A percentile compares a stretch with the other conserved stretches of the same genome.
Evolutionary conservation across 2,797 vertebrate genomes (phyloP).

Genomic region (Rallus crepitans): DNA sequence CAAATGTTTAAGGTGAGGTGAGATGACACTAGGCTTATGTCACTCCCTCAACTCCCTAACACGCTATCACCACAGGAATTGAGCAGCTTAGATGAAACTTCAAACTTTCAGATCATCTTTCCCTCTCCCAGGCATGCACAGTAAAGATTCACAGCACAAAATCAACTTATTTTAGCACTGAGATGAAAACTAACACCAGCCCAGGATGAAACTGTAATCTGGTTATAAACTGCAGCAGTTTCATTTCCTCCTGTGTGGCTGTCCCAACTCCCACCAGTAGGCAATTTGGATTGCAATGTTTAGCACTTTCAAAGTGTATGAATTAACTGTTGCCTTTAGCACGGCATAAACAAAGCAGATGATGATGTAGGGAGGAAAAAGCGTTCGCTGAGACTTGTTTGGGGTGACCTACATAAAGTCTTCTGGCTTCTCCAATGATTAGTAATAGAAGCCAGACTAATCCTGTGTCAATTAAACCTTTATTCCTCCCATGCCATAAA

Average conservation of each 20-base stretch:
- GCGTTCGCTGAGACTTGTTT: neutral
- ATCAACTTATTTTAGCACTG: neutral
- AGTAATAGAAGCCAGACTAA: constrained; percentile 37
- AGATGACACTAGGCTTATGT: neutral
- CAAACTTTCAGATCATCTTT: neutral
- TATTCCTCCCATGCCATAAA: neutral
- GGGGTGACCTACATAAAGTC: constrained; percentile 40
- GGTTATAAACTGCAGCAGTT: constrained; percentile 21
- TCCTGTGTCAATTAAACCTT: neutral
- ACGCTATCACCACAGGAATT: neutral
- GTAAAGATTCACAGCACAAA: constrained; percentile 7
- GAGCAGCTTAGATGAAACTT: neutral
- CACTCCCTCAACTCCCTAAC: neutral
- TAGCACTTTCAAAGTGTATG: neutral
- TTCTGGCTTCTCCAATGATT: neutral
- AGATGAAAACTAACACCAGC: neutral
- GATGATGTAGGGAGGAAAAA: constrained; percentile 24
- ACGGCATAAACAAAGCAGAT: constrained; percentile 34
- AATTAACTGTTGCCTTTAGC: constrained; percentile 39
- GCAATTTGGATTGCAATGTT: neutral
- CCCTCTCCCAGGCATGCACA: neutral
- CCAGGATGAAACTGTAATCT: neutral
- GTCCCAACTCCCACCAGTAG: constrained; percentile 23
- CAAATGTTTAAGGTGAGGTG: neutral
- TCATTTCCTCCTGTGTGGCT: neutral